Percentiles rank a stretch among this genome's conserved stretches.
phyloP scores from a whole-genome alignment of 2,888 invertebrate species.

The Athripsodes cinereus region DNA sequence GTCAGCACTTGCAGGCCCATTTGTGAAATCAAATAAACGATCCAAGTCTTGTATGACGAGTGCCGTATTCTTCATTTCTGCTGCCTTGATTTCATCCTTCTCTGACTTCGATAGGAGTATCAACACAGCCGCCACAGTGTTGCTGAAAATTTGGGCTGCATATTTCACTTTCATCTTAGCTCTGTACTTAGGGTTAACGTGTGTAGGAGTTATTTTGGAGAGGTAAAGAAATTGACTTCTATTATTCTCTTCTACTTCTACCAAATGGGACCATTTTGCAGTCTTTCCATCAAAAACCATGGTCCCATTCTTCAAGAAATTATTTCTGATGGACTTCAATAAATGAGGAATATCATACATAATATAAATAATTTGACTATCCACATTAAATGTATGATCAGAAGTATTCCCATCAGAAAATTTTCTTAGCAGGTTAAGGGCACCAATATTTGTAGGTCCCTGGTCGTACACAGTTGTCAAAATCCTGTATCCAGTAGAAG shows the following conservation, averaged over 20 bases:
- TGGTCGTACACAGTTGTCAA: no score
- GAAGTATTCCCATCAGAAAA: no score
- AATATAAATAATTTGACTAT: no score
- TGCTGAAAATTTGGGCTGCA: slow-evolving; percentile 4
- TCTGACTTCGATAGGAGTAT: not conserved
- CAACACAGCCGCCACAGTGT: not conserved
- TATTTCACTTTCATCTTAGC: not conserved
- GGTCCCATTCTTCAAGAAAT: not conserved
- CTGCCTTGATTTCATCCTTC: not conserved
- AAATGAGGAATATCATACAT: no score
- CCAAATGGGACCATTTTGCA: not conserved
- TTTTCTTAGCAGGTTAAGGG: no score
- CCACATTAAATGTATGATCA: no score
- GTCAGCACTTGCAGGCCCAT: not conserved
- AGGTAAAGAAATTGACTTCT: not conserved
- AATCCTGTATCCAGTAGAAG: no score
- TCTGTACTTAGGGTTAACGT: not conserved
- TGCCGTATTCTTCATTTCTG: not conserved
- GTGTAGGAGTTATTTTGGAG: not conserved
- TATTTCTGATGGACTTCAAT: not conserved
- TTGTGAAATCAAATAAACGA: not conserved
- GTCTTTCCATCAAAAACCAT: not conserved
- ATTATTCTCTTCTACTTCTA: slow-evolving; percentile 3
- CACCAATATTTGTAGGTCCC: no score
- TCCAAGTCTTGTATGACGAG: not conserved